phyloP scores from a whole-genome alignment of 2,113 vertebrate species.

The Athene noctua region DNA sequence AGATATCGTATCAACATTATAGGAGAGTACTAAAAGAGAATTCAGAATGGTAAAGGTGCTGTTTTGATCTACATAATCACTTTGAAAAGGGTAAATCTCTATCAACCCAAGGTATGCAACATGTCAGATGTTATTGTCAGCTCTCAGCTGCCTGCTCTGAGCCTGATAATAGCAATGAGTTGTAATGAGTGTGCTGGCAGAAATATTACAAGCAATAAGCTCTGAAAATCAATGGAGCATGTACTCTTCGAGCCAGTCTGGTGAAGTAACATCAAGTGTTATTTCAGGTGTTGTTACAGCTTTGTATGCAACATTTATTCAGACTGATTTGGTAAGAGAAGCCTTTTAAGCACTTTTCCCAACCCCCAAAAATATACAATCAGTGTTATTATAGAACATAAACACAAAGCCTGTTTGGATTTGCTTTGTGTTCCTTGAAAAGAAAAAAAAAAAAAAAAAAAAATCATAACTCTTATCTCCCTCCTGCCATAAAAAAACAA shows the following conservation, averaged over 20 bases:
- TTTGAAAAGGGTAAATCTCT: background rate
- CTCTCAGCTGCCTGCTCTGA: background rate
- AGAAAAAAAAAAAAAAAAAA: background rate
- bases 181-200: background rate
- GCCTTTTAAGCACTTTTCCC: background rate
- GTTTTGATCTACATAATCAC: background rate
- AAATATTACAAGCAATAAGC: conserved; percentile 8
- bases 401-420: background rate
- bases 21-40: background rate
- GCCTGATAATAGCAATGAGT: background rate
- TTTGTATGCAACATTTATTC: background rate
- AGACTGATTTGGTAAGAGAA: background rate
- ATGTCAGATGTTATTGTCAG: background rate
- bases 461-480: background rate
- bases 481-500: background rate
- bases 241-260: background rate
- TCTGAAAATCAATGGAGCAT: background rate
- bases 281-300: conserved; percentile 19
- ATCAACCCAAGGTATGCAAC: background rate
- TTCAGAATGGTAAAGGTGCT: background rate
- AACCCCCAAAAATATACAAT: background rate
- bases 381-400: background rate
- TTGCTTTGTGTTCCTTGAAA: background rate
- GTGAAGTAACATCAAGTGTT: background rate
- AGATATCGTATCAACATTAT: background rate